A percentile compares a stretch with the other conserved stretches of the same genome.
Evolutionary conservation across 2,113 vertebrate genomes (phyloP).

Genomic region (Thinocorus orbignyianus): DNA sequence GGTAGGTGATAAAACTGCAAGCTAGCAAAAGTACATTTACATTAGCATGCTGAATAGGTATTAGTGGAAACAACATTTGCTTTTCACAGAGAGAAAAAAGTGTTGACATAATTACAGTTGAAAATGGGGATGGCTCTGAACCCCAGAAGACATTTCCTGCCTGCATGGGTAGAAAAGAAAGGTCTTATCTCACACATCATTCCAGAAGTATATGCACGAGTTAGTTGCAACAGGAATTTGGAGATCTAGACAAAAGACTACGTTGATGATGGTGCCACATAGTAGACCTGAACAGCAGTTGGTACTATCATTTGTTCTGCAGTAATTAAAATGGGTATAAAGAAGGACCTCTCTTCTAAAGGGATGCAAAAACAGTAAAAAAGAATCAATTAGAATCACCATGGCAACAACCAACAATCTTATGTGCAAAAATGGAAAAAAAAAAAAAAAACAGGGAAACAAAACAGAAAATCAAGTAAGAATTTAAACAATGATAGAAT

Average conservation of each 20-base stretch:
- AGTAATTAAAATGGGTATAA: slow-evolving; percentile 51
- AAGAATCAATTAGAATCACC: slow-evolving; percentile 74
- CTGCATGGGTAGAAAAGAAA: not conserved
- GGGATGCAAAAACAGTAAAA: slow-evolving; percentile 67
- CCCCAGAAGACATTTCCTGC: not conserved
- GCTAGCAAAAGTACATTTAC: not conserved
- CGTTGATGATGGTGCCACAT: not conserved
- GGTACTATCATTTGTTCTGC: not conserved
- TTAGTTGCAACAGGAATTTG: not conserved
- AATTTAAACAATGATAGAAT: slow-evolving; percentile 5
- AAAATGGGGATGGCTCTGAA: not conserved
- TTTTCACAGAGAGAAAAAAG: not conserved
- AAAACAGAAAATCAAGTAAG: slow-evolving; percentile 58
- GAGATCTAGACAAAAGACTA: not conserved
- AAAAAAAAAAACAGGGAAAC: slow-evolving; percentile 58
- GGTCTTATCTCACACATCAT: not conserved
- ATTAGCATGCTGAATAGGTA: not conserved
- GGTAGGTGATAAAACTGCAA: not conserved
- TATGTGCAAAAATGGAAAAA: slow-evolving; percentile 58
- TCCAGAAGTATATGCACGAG: not conserved
- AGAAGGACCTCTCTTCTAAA: slow-evolving; percentile 66
- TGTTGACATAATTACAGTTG: not conserved
- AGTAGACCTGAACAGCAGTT: not conserved
- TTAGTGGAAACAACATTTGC: not conserved
- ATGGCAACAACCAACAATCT: slow-evolving; percentile 75